Conservation (phyloP, 2,113 vertebrate genomes). For the Castor canadensis region DNA sequence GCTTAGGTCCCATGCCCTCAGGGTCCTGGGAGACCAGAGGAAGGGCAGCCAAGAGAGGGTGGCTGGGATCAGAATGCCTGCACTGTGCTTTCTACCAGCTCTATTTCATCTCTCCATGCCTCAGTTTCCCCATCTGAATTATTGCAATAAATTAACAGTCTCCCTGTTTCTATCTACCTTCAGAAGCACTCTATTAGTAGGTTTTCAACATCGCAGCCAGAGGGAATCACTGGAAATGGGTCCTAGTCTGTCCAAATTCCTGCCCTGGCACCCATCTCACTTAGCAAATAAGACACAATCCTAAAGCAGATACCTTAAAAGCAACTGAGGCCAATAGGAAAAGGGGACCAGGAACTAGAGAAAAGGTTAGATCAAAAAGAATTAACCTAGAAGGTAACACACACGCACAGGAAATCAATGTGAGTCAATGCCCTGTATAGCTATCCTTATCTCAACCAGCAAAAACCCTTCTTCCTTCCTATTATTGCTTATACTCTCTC, state of each 20-base stretch:
- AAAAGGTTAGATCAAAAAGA: no score
- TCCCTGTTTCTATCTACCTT: neutral
- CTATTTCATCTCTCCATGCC: neutral
- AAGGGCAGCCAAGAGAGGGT: no score
- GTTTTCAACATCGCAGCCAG: neutral
- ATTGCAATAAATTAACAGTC: neutral
- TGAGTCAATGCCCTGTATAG: no score
- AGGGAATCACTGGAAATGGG: neutral
- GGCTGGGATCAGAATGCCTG: neutral
- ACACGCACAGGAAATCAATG: no score
- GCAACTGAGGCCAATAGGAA: no score
- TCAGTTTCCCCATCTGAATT: neutral
- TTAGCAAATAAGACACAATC: neutral
- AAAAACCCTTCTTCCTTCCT: no score
- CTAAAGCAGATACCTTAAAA: no score
- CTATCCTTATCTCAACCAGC: no score
- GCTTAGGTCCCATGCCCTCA: rapidly evolving
- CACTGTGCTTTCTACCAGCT: rapidly evolving
- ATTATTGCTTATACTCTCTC: no score
- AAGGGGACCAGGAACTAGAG: no score
- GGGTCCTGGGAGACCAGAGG: neutral
- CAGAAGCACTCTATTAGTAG: no score
- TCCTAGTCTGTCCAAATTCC: neutral
- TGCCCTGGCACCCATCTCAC: neutral
- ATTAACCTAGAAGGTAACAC: no score